Conservation (phyloP, 2,888 invertebrate genomes). For the Altica lythri region DNA sequence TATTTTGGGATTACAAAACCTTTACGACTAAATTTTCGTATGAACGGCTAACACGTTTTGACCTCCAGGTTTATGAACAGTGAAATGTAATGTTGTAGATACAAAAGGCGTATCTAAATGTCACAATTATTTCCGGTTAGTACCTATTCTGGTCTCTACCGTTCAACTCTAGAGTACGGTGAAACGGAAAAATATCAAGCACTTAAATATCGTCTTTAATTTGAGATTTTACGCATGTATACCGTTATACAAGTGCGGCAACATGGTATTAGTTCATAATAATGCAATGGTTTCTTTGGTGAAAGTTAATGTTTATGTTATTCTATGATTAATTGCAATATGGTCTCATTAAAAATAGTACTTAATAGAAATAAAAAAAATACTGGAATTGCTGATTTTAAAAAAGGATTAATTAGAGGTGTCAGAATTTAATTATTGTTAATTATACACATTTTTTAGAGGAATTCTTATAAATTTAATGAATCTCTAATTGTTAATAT, state of each 20-base stretch:
- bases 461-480: no score
- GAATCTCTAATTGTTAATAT: no score
- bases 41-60: no score
- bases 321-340: slow-evolving; percentile 9
- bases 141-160: neutral
- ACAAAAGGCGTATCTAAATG: neutral
- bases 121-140: neutral
- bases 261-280: slow-evolving; percentile 7
- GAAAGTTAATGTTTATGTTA: slow-evolving; percentile 17
- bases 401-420: no score
- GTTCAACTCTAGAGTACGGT: neutral
- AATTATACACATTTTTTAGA: no score
- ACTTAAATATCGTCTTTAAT: slow-evolving; percentile 1
- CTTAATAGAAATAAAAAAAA: neutral
- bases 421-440: no score
- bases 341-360: neutral
- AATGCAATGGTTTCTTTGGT: slow-evolving; percentile 12
- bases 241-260: slow-evolving; percentile 3
- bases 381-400: no score
- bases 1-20: no score
- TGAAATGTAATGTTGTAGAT: no score
- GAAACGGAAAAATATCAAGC: neutral
- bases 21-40: no score
- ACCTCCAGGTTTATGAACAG: no score
- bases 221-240: slow-evolving; percentile 5